These are phyloP conservation scores for Catamblyrhynchus diadema DNA, from an alignment of 2,797 vertebrate species.

Conservation along the genomic window DNA sequence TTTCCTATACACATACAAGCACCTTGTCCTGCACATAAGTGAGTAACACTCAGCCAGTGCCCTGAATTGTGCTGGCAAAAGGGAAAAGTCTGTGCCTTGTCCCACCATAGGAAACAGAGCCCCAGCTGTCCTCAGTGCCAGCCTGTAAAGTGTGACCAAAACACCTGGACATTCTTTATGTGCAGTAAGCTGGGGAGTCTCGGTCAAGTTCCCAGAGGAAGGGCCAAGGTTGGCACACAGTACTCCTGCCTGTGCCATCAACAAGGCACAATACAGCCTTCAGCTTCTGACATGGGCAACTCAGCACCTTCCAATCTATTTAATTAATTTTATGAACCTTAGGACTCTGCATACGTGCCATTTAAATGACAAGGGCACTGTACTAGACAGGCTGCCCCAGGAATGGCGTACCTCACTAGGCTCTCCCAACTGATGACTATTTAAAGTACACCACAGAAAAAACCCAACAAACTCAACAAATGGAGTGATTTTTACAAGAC, in stretches of 20 bases:
- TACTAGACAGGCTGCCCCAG: neutral
- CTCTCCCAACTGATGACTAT: neutral
- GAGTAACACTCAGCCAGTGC: neutral
- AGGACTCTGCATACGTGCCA: neutral
- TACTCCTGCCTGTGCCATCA: neutral
- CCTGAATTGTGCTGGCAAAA: accelerated
- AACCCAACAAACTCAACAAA: neutral
- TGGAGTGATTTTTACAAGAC: neutral
- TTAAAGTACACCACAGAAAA: neutral
- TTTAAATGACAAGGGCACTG: neutral
- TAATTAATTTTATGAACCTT: neutral
- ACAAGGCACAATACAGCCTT: neutral
- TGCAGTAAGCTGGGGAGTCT: accelerated
- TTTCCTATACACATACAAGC: accelerated
- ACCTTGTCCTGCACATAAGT: neutral
- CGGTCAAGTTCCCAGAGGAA: neutral
- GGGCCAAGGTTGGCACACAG: neutral
- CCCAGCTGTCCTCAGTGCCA: neutral
- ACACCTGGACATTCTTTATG: neutral
- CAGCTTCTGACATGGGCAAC: neutral
- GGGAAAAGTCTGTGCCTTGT: neutral
- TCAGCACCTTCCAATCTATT: neutral
- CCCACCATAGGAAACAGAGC: neutral
- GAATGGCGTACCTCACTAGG: neutral
- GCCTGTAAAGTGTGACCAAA: neutral